These are phyloP conservation scores for Drosophila varians DNA, from an alignment of 1,140 invertebrate genomes.

Conservation along the genomic window DNA sequence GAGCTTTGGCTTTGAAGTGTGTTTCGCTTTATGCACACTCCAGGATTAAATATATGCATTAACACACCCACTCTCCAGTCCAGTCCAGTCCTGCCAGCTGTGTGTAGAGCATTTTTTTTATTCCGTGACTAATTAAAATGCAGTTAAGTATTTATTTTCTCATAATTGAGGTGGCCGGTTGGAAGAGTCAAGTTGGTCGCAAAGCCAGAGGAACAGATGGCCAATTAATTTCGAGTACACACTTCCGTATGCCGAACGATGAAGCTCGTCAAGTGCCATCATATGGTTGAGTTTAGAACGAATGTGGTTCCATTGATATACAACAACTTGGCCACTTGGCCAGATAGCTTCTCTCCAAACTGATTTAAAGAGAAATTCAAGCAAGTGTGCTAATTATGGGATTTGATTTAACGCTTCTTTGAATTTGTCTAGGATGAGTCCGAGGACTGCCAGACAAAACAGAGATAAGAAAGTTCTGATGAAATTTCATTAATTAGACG, in stretches of 20 bases:
- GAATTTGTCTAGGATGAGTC: slow-evolving; percentile 9
- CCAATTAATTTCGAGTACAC: slow-evolving; percentile 48
- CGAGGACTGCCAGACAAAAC: background rate
- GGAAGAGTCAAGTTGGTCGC: slow-evolving; percentile 27
- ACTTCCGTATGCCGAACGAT: slow-evolving; percentile 6
- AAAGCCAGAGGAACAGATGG: slow-evolving; percentile 41
- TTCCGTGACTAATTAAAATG: slow-evolving; percentile 54
- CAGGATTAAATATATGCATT: slow-evolving; percentile 13
- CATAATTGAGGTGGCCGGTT: slow-evolving; percentile 54
- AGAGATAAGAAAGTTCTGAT: background rate
- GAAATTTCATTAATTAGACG: slow-evolving; percentile 23
- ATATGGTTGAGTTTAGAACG: background rate
- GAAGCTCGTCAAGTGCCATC: background rate
- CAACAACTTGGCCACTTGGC: no score
- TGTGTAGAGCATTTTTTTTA: slow-evolving; percentile 27
- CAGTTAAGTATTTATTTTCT: slow-evolving; percentile 66
- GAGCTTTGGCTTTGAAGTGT: slow-evolving; percentile 65
- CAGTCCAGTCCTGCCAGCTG: background rate
- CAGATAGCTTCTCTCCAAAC: no score
- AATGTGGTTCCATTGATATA: background rate
- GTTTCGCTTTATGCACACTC: slow-evolving; percentile 30
- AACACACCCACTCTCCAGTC: background rate
- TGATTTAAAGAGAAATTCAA: background rate
- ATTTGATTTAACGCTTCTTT: slow-evolving; percentile 17
- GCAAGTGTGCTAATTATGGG: slow-evolving; percentile 11